Evolutionary conservation across 2,797 vertebrate genomes (phyloP).

Genomic region (Semotilus atromaculatus): DNA sequence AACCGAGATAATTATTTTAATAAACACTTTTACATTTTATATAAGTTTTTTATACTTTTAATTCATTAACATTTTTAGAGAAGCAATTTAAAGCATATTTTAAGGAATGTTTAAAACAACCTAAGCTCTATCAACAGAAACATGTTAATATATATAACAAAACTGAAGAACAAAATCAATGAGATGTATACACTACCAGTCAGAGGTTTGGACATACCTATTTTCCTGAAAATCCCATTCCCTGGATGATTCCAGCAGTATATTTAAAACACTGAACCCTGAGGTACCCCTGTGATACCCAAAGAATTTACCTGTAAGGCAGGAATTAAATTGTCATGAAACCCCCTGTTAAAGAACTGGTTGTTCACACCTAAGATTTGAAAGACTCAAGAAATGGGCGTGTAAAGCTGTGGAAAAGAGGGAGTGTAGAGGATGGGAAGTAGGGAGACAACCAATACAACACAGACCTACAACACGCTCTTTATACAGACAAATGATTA

Average conservation of each 20-base stretch:
- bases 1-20: background rate
- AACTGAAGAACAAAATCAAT: background rate
- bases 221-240: background rate
- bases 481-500: no score
- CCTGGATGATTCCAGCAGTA: constrained; percentile 8
- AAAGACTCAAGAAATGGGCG: background rate
- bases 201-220: constrained; percentile 3
- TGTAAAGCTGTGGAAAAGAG: background rate
- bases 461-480: background rate
- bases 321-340: background rate
- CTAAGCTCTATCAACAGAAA: background rate
- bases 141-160: background rate
- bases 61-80: background rate
- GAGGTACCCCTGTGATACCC: background rate
- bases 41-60: background rate
- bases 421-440: background rate
- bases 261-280: background rate
- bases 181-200: background rate
- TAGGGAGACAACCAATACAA: background rate
- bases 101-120: background rate
- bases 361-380: background rate
- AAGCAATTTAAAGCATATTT: background rate
- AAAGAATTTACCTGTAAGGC: background rate
- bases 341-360: background rate
- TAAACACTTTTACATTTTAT: background rate